Base-by-base conservation (phyloP, 2,888 invertebrate genomes). In the Meloe dianella region DNA sequence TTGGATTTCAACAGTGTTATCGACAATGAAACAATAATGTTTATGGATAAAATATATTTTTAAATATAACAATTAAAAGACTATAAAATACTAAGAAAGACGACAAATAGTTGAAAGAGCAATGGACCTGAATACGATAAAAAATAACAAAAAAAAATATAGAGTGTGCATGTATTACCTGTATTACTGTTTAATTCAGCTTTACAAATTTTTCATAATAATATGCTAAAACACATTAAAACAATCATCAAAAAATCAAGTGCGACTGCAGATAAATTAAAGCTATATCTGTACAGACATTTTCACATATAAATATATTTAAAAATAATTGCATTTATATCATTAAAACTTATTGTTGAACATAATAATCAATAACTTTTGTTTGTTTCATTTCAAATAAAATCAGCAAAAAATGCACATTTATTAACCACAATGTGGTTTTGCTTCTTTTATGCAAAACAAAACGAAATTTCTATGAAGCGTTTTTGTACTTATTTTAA, bases 31-130 rank as follows among this genome's bases (percentile, higher is more conserved):
- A 54, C 22, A 14, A 54, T 6, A 20, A 24, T 12, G 14, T 24
- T 54, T 12, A 54, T 54, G 24, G 54, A 82, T 82, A 82, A 82
- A 82, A 81, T 82, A 82, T 82, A 82, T 82, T 82, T 82, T 81
- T 79, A 81, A 81, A 82, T 81, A 74, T 75, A 75, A 65, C 65
- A 73, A 72, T 75, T 74, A 24, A 24, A 54, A 47, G 20, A 75
- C 74, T 67, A 69, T 67, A 71, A 74, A 72, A 71, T 64, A 72
- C 70, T 74, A 76, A 75, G 65, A 68, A 64, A 63, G 54, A 54
- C 54, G 54, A 54, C 24, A 54, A 24, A 20, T 24, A 54, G 54
- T 54, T 54, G 24, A 24, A 54, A 54, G 41, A 41, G 38, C 38
- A 14, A 60, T 61, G 64, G 67, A 70, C 72, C 73, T 73, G 73